Base-by-base conservation (phyloP, 1,140 invertebrate genomes). In the Heliconius melpomene region DNA sequence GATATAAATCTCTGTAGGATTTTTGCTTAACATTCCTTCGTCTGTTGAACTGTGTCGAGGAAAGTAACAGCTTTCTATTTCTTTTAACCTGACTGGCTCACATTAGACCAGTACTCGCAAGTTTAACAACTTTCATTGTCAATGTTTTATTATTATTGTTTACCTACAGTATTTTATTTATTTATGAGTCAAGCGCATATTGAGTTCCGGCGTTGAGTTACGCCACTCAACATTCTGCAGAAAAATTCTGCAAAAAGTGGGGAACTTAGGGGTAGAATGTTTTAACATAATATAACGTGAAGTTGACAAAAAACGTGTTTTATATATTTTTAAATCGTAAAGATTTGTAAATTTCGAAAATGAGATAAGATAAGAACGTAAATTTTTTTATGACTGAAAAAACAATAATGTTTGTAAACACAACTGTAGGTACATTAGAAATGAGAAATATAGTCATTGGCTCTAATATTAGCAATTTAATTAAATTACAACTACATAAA, bases 61-160 rank as follows among this genome's bases (percentile, higher is more conserved):
- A 77, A 77, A 77, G 40, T 54, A n/a, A 46, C 60, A 46, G 66
- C 75, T 77, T 77, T 77, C 75, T 77, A 77, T 70, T 76, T 75
- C 32, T 75, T 60, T 60, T 57, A 75, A 75, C 57, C 8, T 66
- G 54, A 38, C 74, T 54, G 38, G 60, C 74, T 52, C 50, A 70
- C 23, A 66, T 13, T 66, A 29, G 60, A 66, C 26, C 26, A 26
- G 60, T 3, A 66, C 23, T 66, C 13, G 60, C 60, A 66, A 66
- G 16, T 66, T 26, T 38, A 0, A 23, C n/a, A 26, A 72, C 36
- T 26, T 72, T 36, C 71, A 72, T 20, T 72, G 8, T 72, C 16
- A 2, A 38, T 20, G 71, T 72, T 18, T 72, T 72, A 72, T 72
- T 38, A 38, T 7, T 36, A 36, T 36, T 72, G 9, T 13, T 66